Base-by-base conservation (phyloP, 2,797 vertebrate genomes). In the Sebastes elongatus region DNA sequence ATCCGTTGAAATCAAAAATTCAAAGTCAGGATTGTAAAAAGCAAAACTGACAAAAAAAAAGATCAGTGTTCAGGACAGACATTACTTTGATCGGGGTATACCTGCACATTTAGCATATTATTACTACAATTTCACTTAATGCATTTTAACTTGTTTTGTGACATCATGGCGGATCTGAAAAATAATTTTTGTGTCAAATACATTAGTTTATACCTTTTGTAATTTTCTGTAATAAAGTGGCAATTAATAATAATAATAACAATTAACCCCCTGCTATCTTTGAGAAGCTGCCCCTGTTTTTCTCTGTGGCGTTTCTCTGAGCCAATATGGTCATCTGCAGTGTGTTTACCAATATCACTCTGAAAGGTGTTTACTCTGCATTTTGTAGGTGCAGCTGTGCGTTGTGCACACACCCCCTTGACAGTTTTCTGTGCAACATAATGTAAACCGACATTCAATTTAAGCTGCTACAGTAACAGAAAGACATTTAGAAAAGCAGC, bases 351-450 rank as follows among this genome's bases (percentile, higher is more conserved):
- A 18, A 16, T 53, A 64, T 63, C 60, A 16, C 69, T 64, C 38
- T 64, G 56, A 59, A 82, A 72, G 8, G 23, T 59, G 70, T 80
- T 86, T 69, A 69, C 61, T 78, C 74, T 74, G 61, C 38, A 49
- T 83, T 82, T 83, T 75, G 35, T 23, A 60, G 16, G 46, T 62
- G n/a, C 74, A 77, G 78, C 78, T 85, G 30, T 55, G 68, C 60
- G 73, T 70, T 77, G 30, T 76, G 49, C 32, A 69, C 30, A 61
- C 23, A 67, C 49, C 20, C 22, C 13, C 35, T 7, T 46, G 25
- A 57, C 70, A 57, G 61, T 70, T 74, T 73, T 73, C 18, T 30
- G 35, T 27, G 46, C 68, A 16, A 35, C 61, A n/a, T 64, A 49
- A 77, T 59, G 60, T 55, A 80, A 74, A 80, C 66, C 4, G 13